Base-by-base conservation (phyloP, 2,797 vertebrate genomes). In the Hyperoplus immaculatus region DNA sequence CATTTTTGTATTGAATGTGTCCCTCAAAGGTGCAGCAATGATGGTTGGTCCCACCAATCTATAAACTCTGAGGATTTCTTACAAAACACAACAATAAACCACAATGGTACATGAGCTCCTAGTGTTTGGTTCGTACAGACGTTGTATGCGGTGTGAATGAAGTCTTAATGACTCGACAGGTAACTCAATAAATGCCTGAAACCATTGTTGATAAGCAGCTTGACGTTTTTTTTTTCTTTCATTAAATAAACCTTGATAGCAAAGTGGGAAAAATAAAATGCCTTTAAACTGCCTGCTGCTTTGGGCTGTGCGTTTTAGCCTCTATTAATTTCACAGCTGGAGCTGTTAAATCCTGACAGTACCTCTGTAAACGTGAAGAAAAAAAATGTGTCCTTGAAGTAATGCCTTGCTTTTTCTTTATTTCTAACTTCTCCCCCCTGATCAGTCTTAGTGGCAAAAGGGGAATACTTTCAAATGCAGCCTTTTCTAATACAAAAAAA, bases 161-260 rank as follows among this genome's bases (percentile, higher is more conserved):
- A 80, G 79, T 69, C 68, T 29, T 62, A 55, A 83, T 15, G 68
- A 74, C 72, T 80, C 46, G 38, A 73, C 89, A 53, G 47, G 89
- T 82, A 56, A 91, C 95, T 93, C 88, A 94, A 96, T 96, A 96
- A 97, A 97, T 93, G 94, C 95, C 95, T 96, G 93, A 96, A 96
- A 93, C 85, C 90, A 93, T 95, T 88, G 92, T 93, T 95, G 91
- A 78, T 77, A 88, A 93, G 90, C 8, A 72, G 59, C 62, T 78
- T 82, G 21, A 5, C 2, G 53, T 39, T 64, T 29, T 43, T 55
- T 55, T 75, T 53, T 38, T 45, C 18, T 49, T 56, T 9, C 12
- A 16, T 75, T 21, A 63, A 49, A 67, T 53, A 38, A 81, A 72
- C 61, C 46, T 18, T 62, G 9, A 9, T 8, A n/a, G 63, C 36